phyloP scores from a whole-genome alignment of 1,140 invertebrate species.

The Diabrotica virgifera region DNA sequence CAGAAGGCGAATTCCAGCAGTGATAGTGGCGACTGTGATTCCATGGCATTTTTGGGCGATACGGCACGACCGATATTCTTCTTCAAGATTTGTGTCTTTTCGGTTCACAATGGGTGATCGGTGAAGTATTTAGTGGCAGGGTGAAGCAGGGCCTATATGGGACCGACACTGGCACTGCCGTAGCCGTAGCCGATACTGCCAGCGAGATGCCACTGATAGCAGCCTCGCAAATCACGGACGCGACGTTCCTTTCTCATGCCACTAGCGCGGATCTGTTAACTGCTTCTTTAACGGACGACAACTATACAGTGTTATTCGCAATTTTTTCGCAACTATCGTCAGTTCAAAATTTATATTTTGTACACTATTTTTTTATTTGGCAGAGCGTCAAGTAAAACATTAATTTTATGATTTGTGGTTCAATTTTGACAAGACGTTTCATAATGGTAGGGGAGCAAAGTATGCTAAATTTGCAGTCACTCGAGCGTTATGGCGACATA shows the following conservation, averaged over 20 bases:
- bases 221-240: background rate
- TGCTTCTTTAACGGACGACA: background rate
- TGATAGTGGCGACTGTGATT: background rate
- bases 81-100: background rate
- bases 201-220: background rate
- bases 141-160: too few species aligned
- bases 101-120: constrained; percentile 1
- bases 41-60: constrained; percentile 1
- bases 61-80: background rate
- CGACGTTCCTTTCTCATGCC: background rate
- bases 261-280: background rate
- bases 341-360: too few species aligned
- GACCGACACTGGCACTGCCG: background rate
- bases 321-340: too few species aligned
- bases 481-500: too few species aligned
- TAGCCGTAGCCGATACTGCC: too few species aligned
- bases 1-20: background rate
- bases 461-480: too few species aligned
- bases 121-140: constrained; percentile 1
- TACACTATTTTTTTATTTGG: too few species aligned
- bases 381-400: too few species aligned
- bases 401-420: too few species aligned
- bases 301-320: too few species aligned
- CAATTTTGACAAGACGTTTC: too few species aligned
- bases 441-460: too few species aligned